Percentiles rank a stretch among this genome's conserved stretches.
Evolutionary conservation across 2,888 invertebrate genomes (phyloP).

Genomic region (Nasonovia ribisnigri): DNA sequence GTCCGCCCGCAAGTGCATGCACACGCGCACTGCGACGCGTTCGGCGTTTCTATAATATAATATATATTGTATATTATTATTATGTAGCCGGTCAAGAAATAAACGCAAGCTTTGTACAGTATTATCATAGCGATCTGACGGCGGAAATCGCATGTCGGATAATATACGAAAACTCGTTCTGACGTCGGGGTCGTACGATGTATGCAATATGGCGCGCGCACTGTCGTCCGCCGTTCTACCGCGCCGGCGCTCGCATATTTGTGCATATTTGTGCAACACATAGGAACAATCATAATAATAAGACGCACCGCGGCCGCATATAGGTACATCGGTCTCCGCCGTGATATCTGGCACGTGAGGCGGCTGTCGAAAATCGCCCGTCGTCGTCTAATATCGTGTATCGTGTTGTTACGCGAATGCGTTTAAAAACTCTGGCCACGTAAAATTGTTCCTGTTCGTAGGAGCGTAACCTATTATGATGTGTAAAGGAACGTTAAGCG

Average conservation of each 20-base stretch:
- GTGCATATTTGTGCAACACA: not conserved
- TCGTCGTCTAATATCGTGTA: no score
- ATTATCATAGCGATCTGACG: not conserved
- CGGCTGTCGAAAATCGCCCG: not conserved
- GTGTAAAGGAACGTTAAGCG: not conserved
- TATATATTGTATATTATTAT: not conserved
- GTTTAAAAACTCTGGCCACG: no score
- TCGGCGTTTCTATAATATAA: not conserved
- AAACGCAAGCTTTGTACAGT: no score
- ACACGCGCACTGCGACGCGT: not conserved
- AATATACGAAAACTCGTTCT: not conserved
- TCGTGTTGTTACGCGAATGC: no score
- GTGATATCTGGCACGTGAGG: constrained; percentile 17
- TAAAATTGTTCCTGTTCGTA: constrained; percentile 35
- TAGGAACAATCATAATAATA: no score
- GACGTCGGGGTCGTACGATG: not conserved
- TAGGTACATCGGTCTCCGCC: not conserved
- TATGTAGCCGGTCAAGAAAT: not conserved
- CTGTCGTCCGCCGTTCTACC: not conserved
- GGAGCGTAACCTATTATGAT: constrained; percentile 23
- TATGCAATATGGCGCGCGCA: not conserved
- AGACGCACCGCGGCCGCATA: no score
- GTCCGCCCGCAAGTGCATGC: constrained; percentile 2
- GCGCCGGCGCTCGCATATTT: not conserved
- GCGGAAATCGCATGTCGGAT: not conserved